These are phyloP conservation scores for Amiota mariae DNA, from an alignment of 2,888 invertebrate genomes.

Conservation along the genomic window DNA sequence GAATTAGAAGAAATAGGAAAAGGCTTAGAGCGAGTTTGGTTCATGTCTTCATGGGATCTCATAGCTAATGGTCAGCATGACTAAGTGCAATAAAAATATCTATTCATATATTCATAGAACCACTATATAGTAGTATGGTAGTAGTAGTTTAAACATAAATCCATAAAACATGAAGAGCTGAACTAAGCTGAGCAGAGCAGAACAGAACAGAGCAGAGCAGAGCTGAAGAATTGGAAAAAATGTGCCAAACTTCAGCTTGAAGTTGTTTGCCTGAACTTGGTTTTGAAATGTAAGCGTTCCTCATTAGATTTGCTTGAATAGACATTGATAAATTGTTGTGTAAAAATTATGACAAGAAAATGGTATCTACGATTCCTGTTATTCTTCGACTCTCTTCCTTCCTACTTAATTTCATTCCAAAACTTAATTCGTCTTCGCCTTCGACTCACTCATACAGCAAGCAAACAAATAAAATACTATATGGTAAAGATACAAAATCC, in stretches of 20 bases:
- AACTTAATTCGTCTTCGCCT: too few species aligned
- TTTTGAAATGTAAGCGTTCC: not conserved
- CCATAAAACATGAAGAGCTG: not conserved
- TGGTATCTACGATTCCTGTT: too few species aligned
- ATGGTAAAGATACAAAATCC: too few species aligned
- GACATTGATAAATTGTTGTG: conserved; percentile 20
- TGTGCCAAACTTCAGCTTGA: conserved; percentile 19
- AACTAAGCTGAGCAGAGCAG: not conserved
- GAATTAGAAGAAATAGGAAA: too few species aligned
- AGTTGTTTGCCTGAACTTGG: conserved; percentile 4
- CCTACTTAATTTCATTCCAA: too few species aligned
- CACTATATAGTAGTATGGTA: too few species aligned
- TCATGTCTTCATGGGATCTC: not conserved
- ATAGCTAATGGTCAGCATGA: conserved; percentile 25
- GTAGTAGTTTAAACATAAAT: not conserved
- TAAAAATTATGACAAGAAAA: too few species aligned
- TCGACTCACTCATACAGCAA: too few species aligned
- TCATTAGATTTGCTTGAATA: conserved; percentile 2
- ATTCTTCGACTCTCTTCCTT: too few species aligned
- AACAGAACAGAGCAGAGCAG: not conserved
- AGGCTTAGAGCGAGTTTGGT: conserved; percentile 8
- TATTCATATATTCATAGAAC: too few species aligned
- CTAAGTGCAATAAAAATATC: conserved; percentile 19
- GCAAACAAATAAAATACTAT: too few species aligned
- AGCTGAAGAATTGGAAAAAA: conserved; percentile 1